phyloP scores from a whole-genome alignment of 1,140 invertebrate species.

The Nasonia longicornis region DNA sequence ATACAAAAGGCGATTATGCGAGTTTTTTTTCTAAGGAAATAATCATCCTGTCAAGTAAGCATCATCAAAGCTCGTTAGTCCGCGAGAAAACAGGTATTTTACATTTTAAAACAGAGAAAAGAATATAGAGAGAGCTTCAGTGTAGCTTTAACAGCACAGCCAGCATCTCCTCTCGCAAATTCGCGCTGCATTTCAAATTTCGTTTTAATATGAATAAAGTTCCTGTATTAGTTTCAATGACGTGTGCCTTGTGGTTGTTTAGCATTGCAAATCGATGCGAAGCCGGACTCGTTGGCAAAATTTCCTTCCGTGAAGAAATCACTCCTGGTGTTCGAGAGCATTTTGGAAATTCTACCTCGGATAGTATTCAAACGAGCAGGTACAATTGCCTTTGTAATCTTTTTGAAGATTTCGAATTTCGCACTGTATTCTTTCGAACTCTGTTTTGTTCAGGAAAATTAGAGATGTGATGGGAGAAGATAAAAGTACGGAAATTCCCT shows the following conservation, averaged over 20 bases:
- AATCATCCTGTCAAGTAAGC: too few species aligned
- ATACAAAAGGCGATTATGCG: too few species aligned
- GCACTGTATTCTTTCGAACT: not conserved
- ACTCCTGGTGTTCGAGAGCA: not conserved
- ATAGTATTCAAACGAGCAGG: not conserved
- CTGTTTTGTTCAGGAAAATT: not conserved
- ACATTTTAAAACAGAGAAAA: not conserved
- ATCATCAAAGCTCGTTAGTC: too few species aligned
- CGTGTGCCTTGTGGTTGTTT: not conserved
- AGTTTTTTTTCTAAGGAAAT: too few species aligned
- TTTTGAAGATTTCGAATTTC: not conserved
- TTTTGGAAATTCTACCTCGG: not conserved
- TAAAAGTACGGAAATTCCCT: too few species aligned
- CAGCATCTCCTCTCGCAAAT: not conserved
- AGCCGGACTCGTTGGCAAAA: not conserved
- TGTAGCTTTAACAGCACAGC: not conserved
- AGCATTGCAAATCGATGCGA: not conserved
- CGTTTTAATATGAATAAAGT: not conserved
- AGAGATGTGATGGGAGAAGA: not conserved
- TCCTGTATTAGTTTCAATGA: not conserved
- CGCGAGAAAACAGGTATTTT: too few species aligned
- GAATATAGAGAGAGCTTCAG: not conserved
- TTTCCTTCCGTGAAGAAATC: not conserved
- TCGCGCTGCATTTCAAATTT: not conserved
- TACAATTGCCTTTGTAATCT: not conserved